Evolutionary conservation across 2,113 vertebrate genomes (phyloP).

Genomic region (Tenebrosternarchus preto): DNA sequence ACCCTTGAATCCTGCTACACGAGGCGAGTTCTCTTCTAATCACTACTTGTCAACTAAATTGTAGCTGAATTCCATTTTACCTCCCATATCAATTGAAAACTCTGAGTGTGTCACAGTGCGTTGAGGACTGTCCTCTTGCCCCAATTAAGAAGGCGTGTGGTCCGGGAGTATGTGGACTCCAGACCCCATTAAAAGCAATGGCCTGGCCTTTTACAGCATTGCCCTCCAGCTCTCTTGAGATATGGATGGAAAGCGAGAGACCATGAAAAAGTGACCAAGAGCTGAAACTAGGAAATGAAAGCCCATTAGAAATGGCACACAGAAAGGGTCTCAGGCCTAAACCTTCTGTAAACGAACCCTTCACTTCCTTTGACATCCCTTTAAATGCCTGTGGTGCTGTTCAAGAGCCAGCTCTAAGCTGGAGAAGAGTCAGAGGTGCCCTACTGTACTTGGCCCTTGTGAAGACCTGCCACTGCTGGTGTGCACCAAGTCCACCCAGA

Average conservation of each 20-base stretch:
- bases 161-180: slow-evolving; percentile 6
- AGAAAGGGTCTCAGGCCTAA: slow-evolving; percentile 20
- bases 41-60: slow-evolving; percentile 30
- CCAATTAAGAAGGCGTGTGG: slow-evolving; percentile 45
- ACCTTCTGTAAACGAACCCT: slow-evolving; percentile 17
- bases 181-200: slow-evolving; percentile 35
- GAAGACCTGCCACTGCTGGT: neutral
- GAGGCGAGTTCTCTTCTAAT: slow-evolving; percentile 20
- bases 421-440: neutral
- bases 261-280: slow-evolving; percentile 21
- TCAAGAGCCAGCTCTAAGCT: neutral
- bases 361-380: slow-evolving; percentile 21
- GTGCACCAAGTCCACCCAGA: neutral
- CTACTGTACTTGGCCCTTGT: neutral
- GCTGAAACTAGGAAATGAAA: slow-evolving; percentile 22
- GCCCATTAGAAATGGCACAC: slow-evolving; percentile 28
- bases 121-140: slow-evolving; percentile 25
- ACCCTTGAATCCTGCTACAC: neutral
- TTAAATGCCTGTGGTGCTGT: slow-evolving; percentile 2
- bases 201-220: slow-evolving; percentile 40
- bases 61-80: slow-evolving; percentile 26
- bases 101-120: neutral
- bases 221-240: slow-evolving; percentile 15
- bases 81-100: slow-evolving; percentile 21
- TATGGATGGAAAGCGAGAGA: neutral